phyloP scores from a whole-genome alignment of 1,140 invertebrate genomes.

The Dendrolimus kikuchii region DNA sequence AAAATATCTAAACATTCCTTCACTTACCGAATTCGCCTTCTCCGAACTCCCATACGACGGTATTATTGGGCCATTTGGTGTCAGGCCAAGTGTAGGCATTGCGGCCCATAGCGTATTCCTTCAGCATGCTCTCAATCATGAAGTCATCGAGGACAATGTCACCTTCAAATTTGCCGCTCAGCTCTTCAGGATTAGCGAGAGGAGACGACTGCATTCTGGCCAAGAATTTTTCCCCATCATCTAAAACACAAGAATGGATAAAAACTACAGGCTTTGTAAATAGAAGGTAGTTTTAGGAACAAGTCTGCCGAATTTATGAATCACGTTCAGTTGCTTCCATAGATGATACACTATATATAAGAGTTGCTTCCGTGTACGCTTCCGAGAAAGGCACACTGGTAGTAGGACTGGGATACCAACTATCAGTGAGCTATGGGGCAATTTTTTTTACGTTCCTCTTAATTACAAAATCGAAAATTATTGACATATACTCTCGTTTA shows the following conservation, averaged over 20 bases:
- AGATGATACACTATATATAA: too few species aligned
- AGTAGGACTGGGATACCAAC: too few species aligned
- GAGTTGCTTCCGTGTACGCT: too few species aligned
- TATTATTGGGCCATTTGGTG: conserved; percentile 49
- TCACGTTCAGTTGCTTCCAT: too few species aligned
- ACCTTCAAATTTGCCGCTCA: conserved; percentile 66
- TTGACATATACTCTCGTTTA: too few species aligned
- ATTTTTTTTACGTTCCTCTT: too few species aligned
- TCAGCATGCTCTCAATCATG: conserved; percentile 46
- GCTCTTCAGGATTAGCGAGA: conserved; percentile 43
- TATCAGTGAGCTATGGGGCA: too few species aligned
- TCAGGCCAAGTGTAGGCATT: conserved; percentile 42
- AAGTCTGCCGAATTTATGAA: too few species aligned
- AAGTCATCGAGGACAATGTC: conserved; percentile 64
- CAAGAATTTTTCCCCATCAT: conserved; percentile 25
- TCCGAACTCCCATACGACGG: conserved; percentile 47
- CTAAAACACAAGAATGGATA: conserved; percentile 9
- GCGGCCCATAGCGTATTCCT: conserved; percentile 38
- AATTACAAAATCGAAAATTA: too few species aligned
- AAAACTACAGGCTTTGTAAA: neutral
- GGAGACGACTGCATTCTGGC: conserved; percentile 18
- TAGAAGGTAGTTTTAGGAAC: too few species aligned
- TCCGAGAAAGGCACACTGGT: too few species aligned
- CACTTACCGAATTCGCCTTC: conserved; percentile 45
- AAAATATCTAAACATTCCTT: neutral